phyloP scores from a whole-genome alignment of 2,797 vertebrate genomes.

The Pseudochirops cupreus region DNA sequence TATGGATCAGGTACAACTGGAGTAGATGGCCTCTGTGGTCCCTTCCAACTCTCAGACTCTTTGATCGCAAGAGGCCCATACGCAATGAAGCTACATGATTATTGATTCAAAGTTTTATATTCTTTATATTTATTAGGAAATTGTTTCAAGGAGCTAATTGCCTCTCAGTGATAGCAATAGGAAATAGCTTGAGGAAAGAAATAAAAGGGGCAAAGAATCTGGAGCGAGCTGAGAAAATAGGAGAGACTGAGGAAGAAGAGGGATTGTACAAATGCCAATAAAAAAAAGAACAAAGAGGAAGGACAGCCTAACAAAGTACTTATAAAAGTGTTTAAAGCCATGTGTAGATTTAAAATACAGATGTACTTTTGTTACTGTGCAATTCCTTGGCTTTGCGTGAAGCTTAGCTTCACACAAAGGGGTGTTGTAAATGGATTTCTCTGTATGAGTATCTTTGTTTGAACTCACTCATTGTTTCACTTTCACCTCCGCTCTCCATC shows the following conservation, averaged over 20 bases:
- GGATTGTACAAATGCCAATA: background rate
- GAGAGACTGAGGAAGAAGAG: background rate
- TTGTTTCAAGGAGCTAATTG: background rate
- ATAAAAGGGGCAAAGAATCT: background rate
- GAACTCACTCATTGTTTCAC: conserved; percentile 81
- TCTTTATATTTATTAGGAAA: background rate
- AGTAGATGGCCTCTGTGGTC: background rate
- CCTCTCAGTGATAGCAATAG: background rate
- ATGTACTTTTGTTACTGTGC: conserved; percentile 30
- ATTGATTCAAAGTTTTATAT: background rate
- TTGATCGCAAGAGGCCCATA: background rate
- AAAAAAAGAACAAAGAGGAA: background rate
- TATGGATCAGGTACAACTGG: background rate
- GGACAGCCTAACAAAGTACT: background rate
- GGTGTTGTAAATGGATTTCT: conserved; percentile 74
- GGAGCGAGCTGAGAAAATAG: background rate
- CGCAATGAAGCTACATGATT: background rate
- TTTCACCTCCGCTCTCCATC: conserved; percentile 80
- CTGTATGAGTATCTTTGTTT: conserved; percentile 82
- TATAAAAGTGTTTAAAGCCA: background rate
- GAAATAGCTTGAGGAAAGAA: background rate
- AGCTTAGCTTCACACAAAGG: conserved; percentile 47
- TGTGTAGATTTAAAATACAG: conserved; percentile 28
- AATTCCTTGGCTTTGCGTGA: conserved; percentile 52
- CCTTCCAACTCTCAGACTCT: background rate